Conservation (phyloP, 1,140 invertebrate genomes). For the Epicauta chinensis region DNA sequence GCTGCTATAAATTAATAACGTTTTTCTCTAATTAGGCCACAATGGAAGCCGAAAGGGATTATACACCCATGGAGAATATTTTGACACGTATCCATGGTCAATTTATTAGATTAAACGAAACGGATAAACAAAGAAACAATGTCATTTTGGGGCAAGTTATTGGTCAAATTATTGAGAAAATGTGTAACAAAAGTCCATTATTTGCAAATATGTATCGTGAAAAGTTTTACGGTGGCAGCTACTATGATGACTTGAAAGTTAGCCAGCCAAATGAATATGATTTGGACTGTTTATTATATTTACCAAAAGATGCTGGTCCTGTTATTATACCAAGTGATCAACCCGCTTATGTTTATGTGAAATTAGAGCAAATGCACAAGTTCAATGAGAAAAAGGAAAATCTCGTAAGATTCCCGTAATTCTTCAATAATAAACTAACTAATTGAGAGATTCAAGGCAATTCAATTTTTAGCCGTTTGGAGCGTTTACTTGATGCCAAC, state of each 20-base stretch:
- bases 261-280: slow-evolving; percentile 7
- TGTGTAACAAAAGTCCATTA: slow-evolving; percentile 9
- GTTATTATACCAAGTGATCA: slow-evolving; percentile 1
- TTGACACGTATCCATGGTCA: slow-evolving; percentile 26
- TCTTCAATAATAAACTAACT: too few species aligned
- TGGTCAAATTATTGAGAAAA: slow-evolving; percentile 3
- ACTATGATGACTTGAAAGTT: slow-evolving; percentile 9
- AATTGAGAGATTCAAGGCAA: too few species aligned
- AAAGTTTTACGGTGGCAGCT: slow-evolving; percentile 5
- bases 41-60: slow-evolving; percentile 16
- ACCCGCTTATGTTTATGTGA: slow-evolving; percentile 22
- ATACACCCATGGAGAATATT: slow-evolving; percentile 27
- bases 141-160: slow-evolving; percentile 8
- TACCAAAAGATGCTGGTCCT: slow-evolving; percentile 11
- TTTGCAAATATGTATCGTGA: slow-evolving; percentile 14
- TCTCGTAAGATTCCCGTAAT: slow-evolving; percentile 3
- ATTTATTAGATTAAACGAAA: slow-evolving; percentile 17
- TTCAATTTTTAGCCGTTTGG: not conserved
- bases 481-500: slow-evolving; percentile 6
- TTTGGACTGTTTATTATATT: slow-evolving; percentile 16
- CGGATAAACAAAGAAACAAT: slow-evolving; percentile 24
- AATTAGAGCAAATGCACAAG: not conserved
- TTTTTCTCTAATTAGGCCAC: not conserved
- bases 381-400: slow-evolving; percentile 3
- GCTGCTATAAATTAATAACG: too few species aligned